Base-by-base conservation (phyloP, 2,113 vertebrate species). In the Mola mola region DNA sequence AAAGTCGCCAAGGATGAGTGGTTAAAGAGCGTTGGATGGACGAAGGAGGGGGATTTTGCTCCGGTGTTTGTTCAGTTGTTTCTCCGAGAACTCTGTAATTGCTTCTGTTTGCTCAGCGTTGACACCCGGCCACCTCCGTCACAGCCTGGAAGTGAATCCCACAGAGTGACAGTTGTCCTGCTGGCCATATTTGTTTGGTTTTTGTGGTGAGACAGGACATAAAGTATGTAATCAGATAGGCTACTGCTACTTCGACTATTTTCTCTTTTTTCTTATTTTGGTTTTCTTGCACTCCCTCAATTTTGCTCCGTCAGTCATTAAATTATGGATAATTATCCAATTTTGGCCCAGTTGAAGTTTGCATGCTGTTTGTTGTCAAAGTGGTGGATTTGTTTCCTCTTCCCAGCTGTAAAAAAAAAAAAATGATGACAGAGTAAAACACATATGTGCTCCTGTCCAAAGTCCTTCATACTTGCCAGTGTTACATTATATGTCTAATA, bases 121-220 rank as follows among this genome's bases (percentile, higher is more conserved):
- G 68, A 67, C 61, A 52, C 46, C 34, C 22, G n/a, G 8, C 49
- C 31, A 44, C 59, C 48, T 67, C 72, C 47, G 29, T 48, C 64
- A 28, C 41, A 77, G 72, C 56, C 72, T 66, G 76, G 76, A 60
- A 76, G 71, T 21, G 19, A 58, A 62, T 60, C 80, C 76, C 79
- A 49, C 67, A 66, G 80, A 55, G 85, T 84, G 86, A 74, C 78
- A 44, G 41, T 70, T 62, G 74, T 60, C 19, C 66, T 46, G 52
- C 69, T 77, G 75, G 63, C 64, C 42, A 43, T 85, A 79, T 87
- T 89, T 78, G 82, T 88, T 87, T 89, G 75, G 59, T 50, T 89
- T 87, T 66, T 76, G 77, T 28, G 69, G 76, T 33, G 64, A 77
- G 63, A 75, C 16, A 0, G 49, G 46, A 78, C 66, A 75, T 61